Evolutionary conservation across 2,888 invertebrate genomes (phyloP), one percentile per base, ranked within the genome.

Genomic region (Sipunculus nudus): DNA sequence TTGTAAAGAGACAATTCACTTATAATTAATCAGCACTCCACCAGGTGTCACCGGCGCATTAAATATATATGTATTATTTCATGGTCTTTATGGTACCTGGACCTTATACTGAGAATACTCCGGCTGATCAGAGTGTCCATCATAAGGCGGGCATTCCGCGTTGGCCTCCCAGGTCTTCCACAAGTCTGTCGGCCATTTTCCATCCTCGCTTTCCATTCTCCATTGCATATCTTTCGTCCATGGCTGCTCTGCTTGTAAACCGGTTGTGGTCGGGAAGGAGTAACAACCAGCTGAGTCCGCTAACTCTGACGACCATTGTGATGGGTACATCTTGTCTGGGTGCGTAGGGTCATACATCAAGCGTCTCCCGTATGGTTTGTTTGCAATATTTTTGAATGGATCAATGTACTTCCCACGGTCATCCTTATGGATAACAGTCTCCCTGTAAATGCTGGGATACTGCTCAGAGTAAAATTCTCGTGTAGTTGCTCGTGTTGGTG

Each of bases 281-380:
- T 71, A 57, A 31, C 38, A 43, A n/a, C 64, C 62, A 0, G 60
- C 55, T 23, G 38, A 46, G 57, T 71, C 71, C 6, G 67, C 68
- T 28, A 71, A 55, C 56, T 71, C 71, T 2, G 65, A 61, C 10
- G 63, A 65, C 65, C 61, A 63, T 64, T 67, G 67, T 3, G 65
- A 67, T 39, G 53, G 57, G 53, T 67, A 71, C 54, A 71, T 71
- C 62, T 67, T 70, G 47, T 71, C 64, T 1, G 71, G 71, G 45
- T 71, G 71, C 19, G 52, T 57, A 19, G 52, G 38, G 56, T 71
- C 71, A 39, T 71, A 68, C 54, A 68, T 57, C 26, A 71, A 63
- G 3, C 68, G 50, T 16, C 71, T 55, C 4, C 71, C 68, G 32
- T 58, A 50, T 10, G 56, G 50, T 29, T 56, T 67, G 19, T 32